These are phyloP conservation scores for Spinus olivaceus DNA, from an alignment of 2,797 vertebrate species.

Conservation along the genomic window DNA sequence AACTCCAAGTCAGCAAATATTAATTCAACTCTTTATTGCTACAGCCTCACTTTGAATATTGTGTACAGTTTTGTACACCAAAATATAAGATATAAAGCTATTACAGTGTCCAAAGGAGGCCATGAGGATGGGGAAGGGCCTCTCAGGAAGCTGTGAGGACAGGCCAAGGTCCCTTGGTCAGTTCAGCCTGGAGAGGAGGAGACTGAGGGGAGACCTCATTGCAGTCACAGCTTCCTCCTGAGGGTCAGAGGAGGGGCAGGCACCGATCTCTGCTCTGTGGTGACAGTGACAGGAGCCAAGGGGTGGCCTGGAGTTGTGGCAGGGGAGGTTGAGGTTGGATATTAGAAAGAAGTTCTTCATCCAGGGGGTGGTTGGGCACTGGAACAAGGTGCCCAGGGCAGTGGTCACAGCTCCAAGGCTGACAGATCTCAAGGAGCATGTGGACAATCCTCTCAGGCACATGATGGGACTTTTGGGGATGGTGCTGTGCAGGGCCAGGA, in stretches of 20 bases:
- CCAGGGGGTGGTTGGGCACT: fast-evolving
- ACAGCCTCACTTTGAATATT: background rate
- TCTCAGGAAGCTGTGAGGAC: background rate
- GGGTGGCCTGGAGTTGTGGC: fast-evolving
- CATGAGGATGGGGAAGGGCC: background rate
- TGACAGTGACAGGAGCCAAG: background rate
- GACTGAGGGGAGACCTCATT: background rate
- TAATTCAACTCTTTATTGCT: background rate
- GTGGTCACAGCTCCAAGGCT: fast-evolving
- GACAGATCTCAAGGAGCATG: fast-evolving
- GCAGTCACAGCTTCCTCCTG: fast-evolving
- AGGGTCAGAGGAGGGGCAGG: background rate
- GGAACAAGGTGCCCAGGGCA: background rate
- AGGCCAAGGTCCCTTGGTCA: fast-evolving
- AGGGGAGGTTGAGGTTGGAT: fast-evolving
- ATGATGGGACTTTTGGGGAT: too few species aligned
- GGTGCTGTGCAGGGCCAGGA: background rate
- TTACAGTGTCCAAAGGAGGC: background rate
- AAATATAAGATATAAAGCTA: background rate
- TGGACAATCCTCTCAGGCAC: fast-evolving
- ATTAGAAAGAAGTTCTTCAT: fast-evolving
- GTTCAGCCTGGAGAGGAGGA: background rate
- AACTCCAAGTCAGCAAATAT: background rate
- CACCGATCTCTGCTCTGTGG: background rate
- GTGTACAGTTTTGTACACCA: background rate